Evolutionary conservation across 2,888 invertebrate species (phyloP), one percentile per base, ranked within the genome.

Genomic region (Agrochola macilenta): DNA sequence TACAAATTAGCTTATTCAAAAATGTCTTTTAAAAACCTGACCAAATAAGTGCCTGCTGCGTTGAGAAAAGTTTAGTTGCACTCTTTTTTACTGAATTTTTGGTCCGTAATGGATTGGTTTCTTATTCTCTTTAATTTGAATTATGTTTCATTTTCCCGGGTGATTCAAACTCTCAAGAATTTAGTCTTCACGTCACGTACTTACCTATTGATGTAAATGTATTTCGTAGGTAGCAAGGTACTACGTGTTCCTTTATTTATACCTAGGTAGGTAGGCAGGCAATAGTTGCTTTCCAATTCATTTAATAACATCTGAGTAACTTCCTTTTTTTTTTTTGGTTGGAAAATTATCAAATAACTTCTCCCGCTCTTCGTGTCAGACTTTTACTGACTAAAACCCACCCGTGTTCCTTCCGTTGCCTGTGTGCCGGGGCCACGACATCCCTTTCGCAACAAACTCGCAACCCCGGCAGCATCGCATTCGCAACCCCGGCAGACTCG

Each of bases 81-180:
- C n/a, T 23, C 23, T 52, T 35, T 65, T 26, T 26, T 30, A 57
- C 12, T 12, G 23, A 17, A n/a, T n/a, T n/a, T 54, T 54, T 69
- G n/a, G 35, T n/a, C 4, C 26, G 8, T 76, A 11, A 49, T 49
- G 49, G n/a, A 23, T 60, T 8, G 17, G 26, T 64, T 46, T 39
- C 8, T 39, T 39, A 20, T 23, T 39, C 39, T 39, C 39, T 39
- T 39, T 39, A 39, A 74, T 23, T n/a, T 49, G 5, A 20, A 11
- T 26, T 35, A 26, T 35, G 74, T 26, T n/a, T n/a, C n/a, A 65
- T 35, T 79, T 79, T 23, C 64, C 74, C 52, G 65, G 17, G 5
- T 46, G 14, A 46, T 74, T 65, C 20, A 12, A 49, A 66, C 74
- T 74, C 20, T 54, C 14, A 54, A 35, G 12, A 60, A 52, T 70